phyloP scores from a whole-genome alignment of 92 coral and sea anemone genomes.

The Muricea muricata region DNA sequence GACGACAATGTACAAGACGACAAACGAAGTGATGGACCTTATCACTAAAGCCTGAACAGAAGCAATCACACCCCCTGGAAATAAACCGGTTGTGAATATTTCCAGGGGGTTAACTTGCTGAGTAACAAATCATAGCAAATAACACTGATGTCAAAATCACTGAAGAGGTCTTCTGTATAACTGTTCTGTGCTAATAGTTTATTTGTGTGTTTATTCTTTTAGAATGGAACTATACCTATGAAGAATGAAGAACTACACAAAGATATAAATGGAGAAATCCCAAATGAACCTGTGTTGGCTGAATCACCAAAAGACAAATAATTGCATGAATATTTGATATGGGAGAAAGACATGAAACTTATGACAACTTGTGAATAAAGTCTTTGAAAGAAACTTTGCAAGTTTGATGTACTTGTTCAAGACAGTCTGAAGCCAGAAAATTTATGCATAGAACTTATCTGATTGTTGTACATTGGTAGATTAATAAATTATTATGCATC shows the following conservation, averaged over 20 bases:
- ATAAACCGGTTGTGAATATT: too few species aligned
- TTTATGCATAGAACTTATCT: neutral
- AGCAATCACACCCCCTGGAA: too few species aligned
- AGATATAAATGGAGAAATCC: neutral
- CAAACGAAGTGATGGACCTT: too few species aligned
- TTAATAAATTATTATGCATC: neutral
- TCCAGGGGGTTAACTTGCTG: too few species aligned
- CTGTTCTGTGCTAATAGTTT: too few species aligned
- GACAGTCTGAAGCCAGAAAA: neutral
- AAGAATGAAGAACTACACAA: neutral
- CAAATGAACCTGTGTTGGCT: neutral
- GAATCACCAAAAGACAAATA: conserved; percentile 27
- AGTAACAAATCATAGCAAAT: too few species aligned
- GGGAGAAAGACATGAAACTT: conserved; percentile 6
- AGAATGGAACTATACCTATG: conserved; percentile 3
- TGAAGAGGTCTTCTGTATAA: too few species aligned
- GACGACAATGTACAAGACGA: too few species aligned
- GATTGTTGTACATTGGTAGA: neutral
- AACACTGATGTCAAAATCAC: too few species aligned
- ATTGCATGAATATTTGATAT: neutral
- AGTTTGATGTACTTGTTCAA: conserved; percentile 8
- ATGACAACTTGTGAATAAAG: conserved; percentile 43
- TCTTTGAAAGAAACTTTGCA: neutral
- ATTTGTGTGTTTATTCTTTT: neutral
- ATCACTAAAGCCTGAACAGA: too few species aligned